Base-by-base conservation (phyloP, 2,888 invertebrate species). In the Sympetrum striolatum region DNA sequence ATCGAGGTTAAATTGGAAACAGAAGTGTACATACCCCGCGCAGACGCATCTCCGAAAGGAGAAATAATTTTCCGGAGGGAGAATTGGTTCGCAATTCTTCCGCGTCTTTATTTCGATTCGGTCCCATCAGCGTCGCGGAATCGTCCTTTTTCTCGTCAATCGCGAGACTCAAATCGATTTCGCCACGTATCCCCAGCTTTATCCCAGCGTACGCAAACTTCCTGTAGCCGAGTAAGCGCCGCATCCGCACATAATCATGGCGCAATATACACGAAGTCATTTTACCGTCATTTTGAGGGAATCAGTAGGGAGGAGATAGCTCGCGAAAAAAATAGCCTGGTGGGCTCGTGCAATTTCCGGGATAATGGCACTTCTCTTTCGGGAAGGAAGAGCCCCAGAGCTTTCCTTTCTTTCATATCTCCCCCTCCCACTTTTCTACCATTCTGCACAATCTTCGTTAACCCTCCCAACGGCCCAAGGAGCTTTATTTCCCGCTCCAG, bases 401-500 rank as follows among this genome's bases (percentile, higher is more conserved):
- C 64, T 64, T n/a, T 64, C 64, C 39, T 48, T 22, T 58, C 35
- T 15, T 35, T 22, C 22, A 15, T 18, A 2, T 8, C 35, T 31
- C 35, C 44, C 22, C 53, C 22, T 22, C 22, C 39, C n/a, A 8
- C 37, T 60, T 37, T 8, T 10, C 15, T 35, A 25, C 15, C 58
- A 10, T n/a, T n/a, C 58, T 12, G 37, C 86, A 64, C 86, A 64
- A 37, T 60, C 86, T 86, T 86, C 86, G 86, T 86, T 86, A 86
- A 39, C 86, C 86, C 53, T 86, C 58, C 86, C 86, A 35, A 86
- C 86, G 86, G 86, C 86, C 86, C 86, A 39, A 86, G 60, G 64
- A 60, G 86, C 86, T 64, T 86, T 86, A 86, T 86, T 86, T 86
- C 86, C 35, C 86, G 86, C 86, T 86, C 60, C 86, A 86, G 60